A percentile compares a stretch with the other conserved stretches of the same genome.
Evolutionary conservation across 2,888 invertebrate species (phyloP).

Genomic region (Agriopis marginaria): DNA sequence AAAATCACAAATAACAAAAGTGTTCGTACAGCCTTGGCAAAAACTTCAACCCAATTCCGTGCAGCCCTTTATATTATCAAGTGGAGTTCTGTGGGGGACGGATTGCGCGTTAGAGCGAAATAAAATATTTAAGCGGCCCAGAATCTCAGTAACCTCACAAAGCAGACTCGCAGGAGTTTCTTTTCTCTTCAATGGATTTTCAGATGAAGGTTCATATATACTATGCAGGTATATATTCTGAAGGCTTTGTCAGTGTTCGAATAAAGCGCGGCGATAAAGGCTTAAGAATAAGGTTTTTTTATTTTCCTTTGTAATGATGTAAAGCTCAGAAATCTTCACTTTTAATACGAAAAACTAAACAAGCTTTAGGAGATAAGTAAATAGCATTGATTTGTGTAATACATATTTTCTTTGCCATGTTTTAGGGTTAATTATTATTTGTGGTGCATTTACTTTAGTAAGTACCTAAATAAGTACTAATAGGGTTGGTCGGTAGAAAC

Average conservation of each 20-base stretch:
- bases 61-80: slow-evolving; percentile 32
- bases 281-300: slow-evolving; percentile 21
- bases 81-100: slow-evolving; percentile 51
- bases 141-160: slow-evolving; percentile 65
- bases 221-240: slow-evolving; percentile 15
- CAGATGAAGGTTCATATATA: slow-evolving; percentile 25
- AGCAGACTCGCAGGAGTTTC: slow-evolving; percentile 55
- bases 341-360: background rate
- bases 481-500: too few species aligned
- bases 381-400: background rate
- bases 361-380: background rate
- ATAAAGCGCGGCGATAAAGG: slow-evolving; percentile 31
- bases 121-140: slow-evolving; percentile 71
- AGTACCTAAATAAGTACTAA: too few species aligned
- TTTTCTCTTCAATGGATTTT: slow-evolving; percentile 59
- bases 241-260: slow-evolving; percentile 31
- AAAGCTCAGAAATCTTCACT: slow-evolving; percentile 10
- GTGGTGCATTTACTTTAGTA: too few species aligned
- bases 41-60: slow-evolving; percentile 11
- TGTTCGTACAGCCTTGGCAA: background rate
- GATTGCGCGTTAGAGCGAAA: slow-evolving; percentile 68
- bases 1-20: background rate
- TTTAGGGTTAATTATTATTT: too few species aligned
- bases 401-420: background rate
- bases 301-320: slow-evolving; percentile 14